These are phyloP conservation scores for Peromyscus polionotus DNA, from an alignment of 2,113 vertebrate genomes.

Conservation along the genomic window DNA sequence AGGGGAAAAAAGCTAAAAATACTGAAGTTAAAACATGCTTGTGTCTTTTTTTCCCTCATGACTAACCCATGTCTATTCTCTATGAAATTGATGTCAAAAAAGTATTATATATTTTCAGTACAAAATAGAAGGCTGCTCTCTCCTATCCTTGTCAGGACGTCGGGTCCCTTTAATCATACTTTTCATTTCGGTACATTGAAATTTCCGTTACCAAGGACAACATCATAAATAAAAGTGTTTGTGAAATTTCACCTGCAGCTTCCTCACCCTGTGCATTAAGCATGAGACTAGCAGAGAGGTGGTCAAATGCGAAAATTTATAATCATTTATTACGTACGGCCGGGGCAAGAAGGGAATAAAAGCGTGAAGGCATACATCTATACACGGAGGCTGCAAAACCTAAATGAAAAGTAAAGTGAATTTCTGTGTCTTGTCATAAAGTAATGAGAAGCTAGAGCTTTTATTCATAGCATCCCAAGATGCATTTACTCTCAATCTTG, in stretches of 20 bases:
- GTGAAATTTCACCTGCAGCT: slow-evolving; percentile 95
- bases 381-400: slow-evolving; percentile 91
- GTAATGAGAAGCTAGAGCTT: slow-evolving; percentile 94
- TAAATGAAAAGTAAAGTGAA: slow-evolving; percentile 96
- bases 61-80: slow-evolving; percentile 93
- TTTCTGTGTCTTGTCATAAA: slow-evolving; percentile 94
- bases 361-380: slow-evolving; percentile 93
- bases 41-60: slow-evolving; percentile 87
- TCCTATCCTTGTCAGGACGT: slow-evolving; percentile 92
- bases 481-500: slow-evolving; percentile 92
- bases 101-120: slow-evolving; percentile 94
- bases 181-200: slow-evolving; percentile 99
- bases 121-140: slow-evolving; percentile 93
- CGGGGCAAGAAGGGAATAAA: slow-evolving; percentile 92
- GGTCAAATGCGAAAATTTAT: slow-evolving; percentile 96
- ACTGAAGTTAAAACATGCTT: slow-evolving; percentile 86
- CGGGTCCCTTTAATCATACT: slow-evolving; percentile 97
- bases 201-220: slow-evolving; percentile 98
- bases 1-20: slow-evolving; percentile 72
- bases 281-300: slow-evolving; percentile 90
- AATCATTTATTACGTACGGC: slow-evolving; percentile 95
- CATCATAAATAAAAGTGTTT: slow-evolving; percentile 98
- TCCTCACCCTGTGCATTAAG: slow-evolving; percentile 93
- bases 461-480: slow-evolving; percentile 91
- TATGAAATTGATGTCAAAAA: slow-evolving; percentile 94